Evolutionary conservation across 1,140 invertebrate genomes (phyloP).

Genomic region (Drosophila lacteicornis): DNA sequence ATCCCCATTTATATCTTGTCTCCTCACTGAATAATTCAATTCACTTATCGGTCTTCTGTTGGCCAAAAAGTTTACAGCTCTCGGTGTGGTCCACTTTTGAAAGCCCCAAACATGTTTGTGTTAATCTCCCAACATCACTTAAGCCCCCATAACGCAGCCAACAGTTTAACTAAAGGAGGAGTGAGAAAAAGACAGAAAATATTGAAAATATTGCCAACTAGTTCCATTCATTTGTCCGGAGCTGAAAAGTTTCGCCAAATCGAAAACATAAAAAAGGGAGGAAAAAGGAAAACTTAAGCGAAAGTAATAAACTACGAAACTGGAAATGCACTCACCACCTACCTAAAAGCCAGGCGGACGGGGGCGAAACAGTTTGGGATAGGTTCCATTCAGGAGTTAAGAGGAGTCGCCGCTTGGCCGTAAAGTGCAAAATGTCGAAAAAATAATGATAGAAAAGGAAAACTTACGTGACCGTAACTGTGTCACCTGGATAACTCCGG

Average conservation of each 20-base stretch:
- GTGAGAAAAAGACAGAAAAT: conserved; percentile 35
- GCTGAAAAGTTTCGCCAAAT: conserved; percentile 58
- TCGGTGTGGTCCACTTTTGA: conserved; percentile 23
- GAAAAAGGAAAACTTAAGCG: conserved; percentile 59
- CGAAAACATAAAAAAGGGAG: conserved; percentile 53
- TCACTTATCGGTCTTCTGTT: conserved; percentile 28
- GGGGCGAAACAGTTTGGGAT: conserved; percentile 5
- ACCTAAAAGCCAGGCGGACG: conserved; percentile 2
- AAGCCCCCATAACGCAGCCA: conserved; percentile 42
- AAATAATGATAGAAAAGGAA: conserved; percentile 61
- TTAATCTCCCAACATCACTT: conserved; percentile 50
- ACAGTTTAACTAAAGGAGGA: conserved; percentile 42
- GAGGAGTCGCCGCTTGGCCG: conserved; percentile 27
- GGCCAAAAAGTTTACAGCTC: conserved; percentile 24
- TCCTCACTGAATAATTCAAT: conserved; percentile 39
- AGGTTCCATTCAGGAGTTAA: conserved; percentile 21
- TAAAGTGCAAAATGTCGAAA: conserved; percentile 62
- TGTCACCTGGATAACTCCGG: conserved; percentile 60
- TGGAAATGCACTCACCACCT: conserved; percentile 61
- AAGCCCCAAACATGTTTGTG: conserved; percentile 47
- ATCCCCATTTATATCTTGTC: conserved; percentile 39
- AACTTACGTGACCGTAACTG: conserved; percentile 66
- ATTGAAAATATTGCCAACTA: conserved; percentile 37
- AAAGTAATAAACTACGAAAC: conserved; percentile 75
- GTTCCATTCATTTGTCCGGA: conserved; percentile 40